A percentile compares a stretch with the other conserved stretches of the same genome.
Conservation (phyloP, 2,113 vertebrate genomes). For the Helogale parvula region DNA sequence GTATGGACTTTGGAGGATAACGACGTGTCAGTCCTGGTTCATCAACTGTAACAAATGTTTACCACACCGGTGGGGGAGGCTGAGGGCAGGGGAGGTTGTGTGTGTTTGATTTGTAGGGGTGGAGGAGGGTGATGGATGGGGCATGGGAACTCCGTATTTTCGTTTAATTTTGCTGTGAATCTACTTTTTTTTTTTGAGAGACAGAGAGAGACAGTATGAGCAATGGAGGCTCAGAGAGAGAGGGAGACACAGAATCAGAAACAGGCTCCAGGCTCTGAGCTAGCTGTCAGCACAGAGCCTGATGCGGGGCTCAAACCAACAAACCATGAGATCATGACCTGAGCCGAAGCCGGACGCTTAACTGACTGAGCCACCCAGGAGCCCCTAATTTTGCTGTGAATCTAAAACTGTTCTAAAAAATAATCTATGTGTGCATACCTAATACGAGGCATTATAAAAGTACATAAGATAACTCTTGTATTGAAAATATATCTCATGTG, state of each 20-base stretch:
- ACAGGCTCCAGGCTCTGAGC: too few relatives aligned
- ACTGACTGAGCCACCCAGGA: too few relatives aligned
- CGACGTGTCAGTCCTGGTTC: neutral
- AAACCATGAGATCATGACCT: too few relatives aligned
- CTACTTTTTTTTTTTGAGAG: neutral
- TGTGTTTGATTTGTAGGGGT: neutral
- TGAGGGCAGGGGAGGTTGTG: neutral
- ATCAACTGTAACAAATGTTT: neutral
- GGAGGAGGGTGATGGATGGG: too few relatives aligned
- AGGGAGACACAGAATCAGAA: too few relatives aligned
- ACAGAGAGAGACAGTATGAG: too few relatives aligned
- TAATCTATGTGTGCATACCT: neutral
- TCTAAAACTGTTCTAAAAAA: neutral
- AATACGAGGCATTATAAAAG: neutral
- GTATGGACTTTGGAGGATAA: neutral
- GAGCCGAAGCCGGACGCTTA: too few relatives aligned
- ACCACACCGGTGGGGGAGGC: neutral
- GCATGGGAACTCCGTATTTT: neutral
- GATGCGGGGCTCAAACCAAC: too few relatives aligned
- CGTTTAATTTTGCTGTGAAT: neutral
- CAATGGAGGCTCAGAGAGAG: too few relatives aligned
- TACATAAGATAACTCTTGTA: neutral
- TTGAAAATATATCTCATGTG: neutral
- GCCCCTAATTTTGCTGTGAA: neutral
- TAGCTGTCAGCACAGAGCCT: too few relatives aligned